A percentile compares a stretch with the other conserved stretches of the same genome.
phyloP scores from a whole-genome alignment of 2,113 vertebrate species.

The Spermophilus dauricus region DNA sequence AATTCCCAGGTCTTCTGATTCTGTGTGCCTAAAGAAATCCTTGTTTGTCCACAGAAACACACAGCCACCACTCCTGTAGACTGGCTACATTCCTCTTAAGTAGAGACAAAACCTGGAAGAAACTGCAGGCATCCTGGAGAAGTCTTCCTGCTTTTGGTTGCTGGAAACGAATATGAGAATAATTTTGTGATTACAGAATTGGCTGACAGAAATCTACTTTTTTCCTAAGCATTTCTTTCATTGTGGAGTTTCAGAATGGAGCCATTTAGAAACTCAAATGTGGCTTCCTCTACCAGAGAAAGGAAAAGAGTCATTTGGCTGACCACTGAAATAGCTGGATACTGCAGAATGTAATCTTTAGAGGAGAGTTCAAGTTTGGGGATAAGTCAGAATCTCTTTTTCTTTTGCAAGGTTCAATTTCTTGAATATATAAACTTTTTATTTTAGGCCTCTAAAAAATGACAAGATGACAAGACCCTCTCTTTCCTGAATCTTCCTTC shows the following conservation, averaged over 20 bases:
- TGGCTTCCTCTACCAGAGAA: background rate
- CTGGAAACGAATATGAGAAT: conserved; percentile 22
- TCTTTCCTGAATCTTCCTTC: background rate
- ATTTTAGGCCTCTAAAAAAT: conserved; percentile 9
- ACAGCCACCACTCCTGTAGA: background rate
- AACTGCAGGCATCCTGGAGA: background rate
- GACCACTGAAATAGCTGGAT: background rate
- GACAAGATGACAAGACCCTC: background rate
- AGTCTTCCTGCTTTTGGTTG: background rate
- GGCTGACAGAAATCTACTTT: background rate
- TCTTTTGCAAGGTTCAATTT: background rate
- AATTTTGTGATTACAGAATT: background rate
- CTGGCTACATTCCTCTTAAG: background rate
- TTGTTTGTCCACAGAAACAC: background rate
- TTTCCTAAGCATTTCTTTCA: background rate
- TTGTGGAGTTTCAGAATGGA: conserved; percentile 21
- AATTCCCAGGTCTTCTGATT: background rate
- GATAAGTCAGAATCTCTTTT: conserved; percentile 10
- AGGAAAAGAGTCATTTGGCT: background rate
- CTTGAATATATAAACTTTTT: conserved; percentile 39
- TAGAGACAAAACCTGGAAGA: background rate
- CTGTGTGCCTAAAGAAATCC: background rate
- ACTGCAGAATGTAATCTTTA: background rate
- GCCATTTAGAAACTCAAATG: background rate
- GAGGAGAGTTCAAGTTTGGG: background rate